Conservation (phyloP, 2,888 invertebrate genomes). For the Orchestes rusci region DNA sequence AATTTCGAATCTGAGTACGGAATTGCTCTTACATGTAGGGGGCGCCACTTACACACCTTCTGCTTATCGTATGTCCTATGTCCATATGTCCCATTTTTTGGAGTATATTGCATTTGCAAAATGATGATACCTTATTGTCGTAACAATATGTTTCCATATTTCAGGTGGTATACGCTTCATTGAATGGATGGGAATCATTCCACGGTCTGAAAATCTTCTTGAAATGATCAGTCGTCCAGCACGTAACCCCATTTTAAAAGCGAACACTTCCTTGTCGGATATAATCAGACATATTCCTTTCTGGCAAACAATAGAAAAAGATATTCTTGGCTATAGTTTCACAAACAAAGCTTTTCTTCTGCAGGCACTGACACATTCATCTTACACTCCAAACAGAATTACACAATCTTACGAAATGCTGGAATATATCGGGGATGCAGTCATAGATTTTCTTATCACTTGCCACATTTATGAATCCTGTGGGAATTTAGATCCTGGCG, state of each 20-base stretch:
- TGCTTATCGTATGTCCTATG: too few species aligned
- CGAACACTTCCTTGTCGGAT: conserved; percentile 39
- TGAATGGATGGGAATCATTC: conserved; percentile 48
- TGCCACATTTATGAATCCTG: conserved; percentile 77
- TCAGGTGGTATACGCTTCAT: conserved; percentile 34
- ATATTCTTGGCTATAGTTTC: conserved; percentile 67
- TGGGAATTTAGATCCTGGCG: conserved; percentile 65
- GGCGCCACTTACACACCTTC: too few species aligned
- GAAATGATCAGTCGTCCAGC: conserved; percentile 32
- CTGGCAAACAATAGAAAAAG: conserved; percentile 48
- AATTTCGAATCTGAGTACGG: too few species aligned
- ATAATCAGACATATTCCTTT: conserved; percentile 43
- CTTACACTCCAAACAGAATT: conserved; percentile 70
- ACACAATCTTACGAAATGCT: conserved; percentile 85
- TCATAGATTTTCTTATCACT: conserved; percentile 85
- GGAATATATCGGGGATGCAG: conserved; percentile 90
- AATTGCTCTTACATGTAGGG: too few species aligned
- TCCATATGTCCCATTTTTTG: too few species aligned
- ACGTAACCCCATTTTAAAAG: conserved; percentile 41
- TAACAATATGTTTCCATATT: conserved; percentile 13
- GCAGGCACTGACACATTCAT: conserved; percentile 91
- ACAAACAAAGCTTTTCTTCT: conserved; percentile 72
- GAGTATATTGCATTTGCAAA: too few species aligned
- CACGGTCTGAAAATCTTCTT: conserved; percentile 34
- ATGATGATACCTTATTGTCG: neutral